A percentile compares a stretch with the other conserved stretches of the same genome.
Conservation (phyloP, 2,113 vertebrate species). For the Gallinago paraguaiae region DNA sequence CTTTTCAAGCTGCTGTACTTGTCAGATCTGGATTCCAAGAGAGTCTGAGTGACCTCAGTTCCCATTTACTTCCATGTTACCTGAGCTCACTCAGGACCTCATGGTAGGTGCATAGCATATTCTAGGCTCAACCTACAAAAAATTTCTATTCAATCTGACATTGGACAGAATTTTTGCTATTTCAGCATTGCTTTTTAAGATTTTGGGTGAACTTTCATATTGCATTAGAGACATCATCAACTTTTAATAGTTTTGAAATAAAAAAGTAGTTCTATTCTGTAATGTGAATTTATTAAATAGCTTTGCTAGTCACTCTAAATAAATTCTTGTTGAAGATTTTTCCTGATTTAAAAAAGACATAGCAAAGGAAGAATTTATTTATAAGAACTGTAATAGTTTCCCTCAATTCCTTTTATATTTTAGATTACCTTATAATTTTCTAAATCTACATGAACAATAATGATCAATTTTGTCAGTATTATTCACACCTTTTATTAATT, state of each 20-base stretch:
- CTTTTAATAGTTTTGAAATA: conserved; percentile 52
- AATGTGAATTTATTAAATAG: conserved; percentile 72
- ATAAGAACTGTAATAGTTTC: conserved; percentile 87
- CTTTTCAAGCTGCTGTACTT: not conserved
- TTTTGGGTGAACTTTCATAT: conserved; percentile 20
- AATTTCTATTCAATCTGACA: not conserved
- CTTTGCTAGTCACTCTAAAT: conserved; percentile 73
- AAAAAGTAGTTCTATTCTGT: conserved; percentile 63
- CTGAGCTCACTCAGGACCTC: not conserved
- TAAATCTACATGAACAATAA: conserved; percentile 93
- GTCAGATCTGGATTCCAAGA: not conserved
- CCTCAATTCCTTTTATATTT: conserved; percentile 88
- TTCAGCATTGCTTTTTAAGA: conserved; percentile 20
- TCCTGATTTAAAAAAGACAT: conserved; percentile 62
- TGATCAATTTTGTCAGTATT: conserved; percentile 91
- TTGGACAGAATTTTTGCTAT: conserved; percentile 4
- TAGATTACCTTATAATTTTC: conserved; percentile 95
- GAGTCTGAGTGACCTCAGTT: not conserved
- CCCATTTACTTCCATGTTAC: not conserved
- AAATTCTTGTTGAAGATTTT: conserved; percentile 73
- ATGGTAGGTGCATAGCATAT: not conserved
- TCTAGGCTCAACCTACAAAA: not conserved
- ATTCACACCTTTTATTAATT: conserved; percentile 97
- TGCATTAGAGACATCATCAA: conserved; percentile 30
- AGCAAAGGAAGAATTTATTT: conserved; percentile 81